Evolutionary conservation across 2,113 vertebrate species (phyloP), one percentile per base, ranked within the genome.

Genomic region (Ceyx cyanopectus): DNA sequence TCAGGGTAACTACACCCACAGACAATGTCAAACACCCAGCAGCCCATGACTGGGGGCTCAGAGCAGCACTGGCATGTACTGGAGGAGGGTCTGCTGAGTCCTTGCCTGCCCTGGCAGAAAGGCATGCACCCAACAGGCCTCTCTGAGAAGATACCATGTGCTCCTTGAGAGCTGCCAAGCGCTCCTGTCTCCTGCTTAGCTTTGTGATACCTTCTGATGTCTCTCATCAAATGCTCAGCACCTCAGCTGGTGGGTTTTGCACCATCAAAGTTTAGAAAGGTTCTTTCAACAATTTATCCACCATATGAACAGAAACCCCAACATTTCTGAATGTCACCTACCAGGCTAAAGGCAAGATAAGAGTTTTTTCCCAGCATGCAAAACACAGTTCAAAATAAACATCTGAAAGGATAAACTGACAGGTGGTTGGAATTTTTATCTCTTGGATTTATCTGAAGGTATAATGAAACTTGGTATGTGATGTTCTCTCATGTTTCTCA

Each of bases 331-430:
- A 72, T 5, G 5, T 63, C 27, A 80, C 67, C 91, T 93, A 58
- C 67, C 61, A 77, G 32, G 51, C n/a, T 77, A 96, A 89, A 82
- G 50, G 23, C 22, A 93, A 93, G 40, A 70, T 19, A 72, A 72
- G 12, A 76, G 46, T 27, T 3, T 40, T 51, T 27, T 37, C 63
- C 75, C 54, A 82, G 67, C 92, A 91, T 96, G 89, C 82, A 95
- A 87, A 89, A 65, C 23, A 51, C 45, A 90, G 30, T 48, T 87
- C 82, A 95, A 96, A 95, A 72, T 75, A 87, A 87, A 82, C 17
- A 84, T 58, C 57, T 62, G 67, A 40, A 96, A 90, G 73, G 85
- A 68, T 63, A 85, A 85, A 93, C 69, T 80, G 70, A 68, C 21
- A 63, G 5, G 34, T 21, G 50, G 34, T 2, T 72, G 6, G 19